Percentiles rank a stretch among this genome's conserved stretches.
Evolutionary conservation across 2,888 invertebrate genomes (phyloP).

Genomic region (Lamellibrachia columna): DNA sequence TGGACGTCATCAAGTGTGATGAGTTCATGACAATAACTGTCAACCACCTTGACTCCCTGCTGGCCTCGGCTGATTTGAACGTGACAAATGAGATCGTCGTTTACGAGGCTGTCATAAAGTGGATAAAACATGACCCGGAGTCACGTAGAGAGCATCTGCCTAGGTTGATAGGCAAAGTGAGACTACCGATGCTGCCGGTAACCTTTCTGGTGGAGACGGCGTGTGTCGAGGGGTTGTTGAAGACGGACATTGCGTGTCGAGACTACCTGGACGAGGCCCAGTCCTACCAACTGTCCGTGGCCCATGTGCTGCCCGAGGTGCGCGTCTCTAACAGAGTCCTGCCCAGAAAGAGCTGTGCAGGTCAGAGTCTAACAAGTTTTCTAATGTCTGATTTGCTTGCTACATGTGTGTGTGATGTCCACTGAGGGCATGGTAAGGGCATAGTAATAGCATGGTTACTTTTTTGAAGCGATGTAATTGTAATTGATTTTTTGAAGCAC

Average conservation of each 20-base stretch:
- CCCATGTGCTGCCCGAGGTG: slow-evolving; percentile 54
- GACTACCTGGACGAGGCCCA: slow-evolving; percentile 66
- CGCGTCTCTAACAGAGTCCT: slow-evolving; percentile 54
- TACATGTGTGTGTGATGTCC: neutral
- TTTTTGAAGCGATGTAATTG: too few relatives aligned
- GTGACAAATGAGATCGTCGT: slow-evolving; percentile 57
- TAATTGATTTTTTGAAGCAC: too few relatives aligned
- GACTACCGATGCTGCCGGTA: slow-evolving; percentile 63
- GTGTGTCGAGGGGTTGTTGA: slow-evolving; percentile 57
- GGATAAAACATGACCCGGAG: slow-evolving; percentile 63
- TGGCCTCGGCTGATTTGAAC: slow-evolving; percentile 57
- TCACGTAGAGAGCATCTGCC: slow-evolving; percentile 56
- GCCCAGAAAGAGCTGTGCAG: slow-evolving; percentile 67
- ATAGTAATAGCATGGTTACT: too few relatives aligned
- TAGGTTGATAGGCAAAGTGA: slow-evolving; percentile 58
- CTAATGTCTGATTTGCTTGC: neutral
- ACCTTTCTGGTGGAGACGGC: slow-evolving; percentile 63
- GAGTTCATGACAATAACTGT: slow-evolving; percentile 58
- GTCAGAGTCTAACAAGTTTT: slow-evolving; percentile 42
- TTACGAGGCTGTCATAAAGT: slow-evolving; percentile 66
- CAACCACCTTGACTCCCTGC: slow-evolving; percentile 55
- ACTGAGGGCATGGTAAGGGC: too few relatives aligned
- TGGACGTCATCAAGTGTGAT: slow-evolving; percentile 55
- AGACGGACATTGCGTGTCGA: slow-evolving; percentile 62
- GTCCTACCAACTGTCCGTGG: slow-evolving; percentile 63